Percentiles rank a stretch among this genome's conserved stretches.
Conservation (phyloP, 2,797 vertebrate genomes). For the Paratrypauchen microcephalus region DNA sequence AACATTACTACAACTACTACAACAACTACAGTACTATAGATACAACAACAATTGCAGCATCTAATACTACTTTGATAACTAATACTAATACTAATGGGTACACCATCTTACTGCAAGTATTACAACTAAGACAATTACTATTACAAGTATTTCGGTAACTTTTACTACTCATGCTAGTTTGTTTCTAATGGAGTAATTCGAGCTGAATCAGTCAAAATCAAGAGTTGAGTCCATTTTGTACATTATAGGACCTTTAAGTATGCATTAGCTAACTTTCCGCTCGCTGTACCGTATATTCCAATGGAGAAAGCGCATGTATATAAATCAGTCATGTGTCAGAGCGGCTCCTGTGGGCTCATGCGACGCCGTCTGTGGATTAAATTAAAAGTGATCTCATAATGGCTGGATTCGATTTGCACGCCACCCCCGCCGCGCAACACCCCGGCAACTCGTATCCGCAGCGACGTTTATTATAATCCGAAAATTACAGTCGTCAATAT, state of each 20-base stretch:
- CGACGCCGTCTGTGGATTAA: slow-evolving; percentile 30
- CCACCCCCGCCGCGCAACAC: slow-evolving; percentile 1
- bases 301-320: slow-evolving; percentile 29
- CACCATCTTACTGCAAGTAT: no score
- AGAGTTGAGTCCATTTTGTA: no score
- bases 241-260: no score
- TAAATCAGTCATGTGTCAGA: slow-evolving; percentile 44
- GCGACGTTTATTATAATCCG: slow-evolving; percentile 31
- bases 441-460: slow-evolving; percentile 1
- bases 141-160: no score
- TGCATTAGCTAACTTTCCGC: neutral
- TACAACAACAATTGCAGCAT: neutral
- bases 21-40: no score
- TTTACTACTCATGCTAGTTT: no score
- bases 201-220: no score
- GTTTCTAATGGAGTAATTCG: no score
- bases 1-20: no score
- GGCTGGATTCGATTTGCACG: slow-evolving; percentile 33
- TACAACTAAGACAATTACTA: no score
- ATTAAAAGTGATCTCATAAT: slow-evolving; percentile 47
- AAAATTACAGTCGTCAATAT: slow-evolving; percentile 19
- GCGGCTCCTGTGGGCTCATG: slow-evolving; percentile 14
- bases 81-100: neutral
- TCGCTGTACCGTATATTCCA: slow-evolving; percentile 6
- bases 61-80: neutral